Percentiles rank a stretch among this genome's conserved stretches.
phyloP scores from a whole-genome alignment of 2,797 vertebrate genomes.

The Rhodeus uyekii region DNA sequence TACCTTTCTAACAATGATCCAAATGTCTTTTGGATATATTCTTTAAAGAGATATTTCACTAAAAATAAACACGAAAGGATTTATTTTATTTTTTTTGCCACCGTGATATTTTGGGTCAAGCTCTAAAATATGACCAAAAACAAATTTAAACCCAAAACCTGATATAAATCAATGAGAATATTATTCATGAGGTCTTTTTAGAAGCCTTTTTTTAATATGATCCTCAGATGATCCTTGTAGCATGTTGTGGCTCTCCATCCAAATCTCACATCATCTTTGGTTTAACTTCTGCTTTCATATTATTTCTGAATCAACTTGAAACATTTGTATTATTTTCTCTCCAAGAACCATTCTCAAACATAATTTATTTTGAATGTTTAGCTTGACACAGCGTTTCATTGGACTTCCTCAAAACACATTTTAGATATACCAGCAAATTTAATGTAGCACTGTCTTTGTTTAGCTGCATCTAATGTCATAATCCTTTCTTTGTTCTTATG shows the following conservation, averaged over 20 bases:
- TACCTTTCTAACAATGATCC: conserved; percentile 6
- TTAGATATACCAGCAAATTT: background rate
- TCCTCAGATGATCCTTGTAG: background rate
- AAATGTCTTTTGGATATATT: background rate
- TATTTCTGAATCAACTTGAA: background rate
- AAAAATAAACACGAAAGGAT: background rate
- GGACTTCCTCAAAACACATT: conserved; percentile 1
- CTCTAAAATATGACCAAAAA: background rate
- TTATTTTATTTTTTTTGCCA: background rate
- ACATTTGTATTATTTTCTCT: background rate
- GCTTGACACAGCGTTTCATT: background rate
- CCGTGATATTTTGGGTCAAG: background rate
- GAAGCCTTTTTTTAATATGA: background rate
- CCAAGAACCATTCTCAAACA: background rate
- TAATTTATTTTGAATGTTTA: conserved; percentile 21
- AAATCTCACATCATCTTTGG: background rate
- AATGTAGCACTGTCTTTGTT: background rate
- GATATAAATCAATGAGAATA: background rate
- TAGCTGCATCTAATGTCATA: conserved; percentile 35
- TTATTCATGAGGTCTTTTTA: background rate
- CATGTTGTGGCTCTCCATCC: background rate
- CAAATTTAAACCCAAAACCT: too few relatives aligned
- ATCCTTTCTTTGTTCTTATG: conserved; percentile 7
- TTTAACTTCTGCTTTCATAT: background rate
- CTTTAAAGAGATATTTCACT: background rate